Percentiles rank a stretch among this genome's conserved stretches.
Evolutionary conservation across 2,888 invertebrate genomes (phyloP).

Genomic region (Xanthia togata): DNA sequence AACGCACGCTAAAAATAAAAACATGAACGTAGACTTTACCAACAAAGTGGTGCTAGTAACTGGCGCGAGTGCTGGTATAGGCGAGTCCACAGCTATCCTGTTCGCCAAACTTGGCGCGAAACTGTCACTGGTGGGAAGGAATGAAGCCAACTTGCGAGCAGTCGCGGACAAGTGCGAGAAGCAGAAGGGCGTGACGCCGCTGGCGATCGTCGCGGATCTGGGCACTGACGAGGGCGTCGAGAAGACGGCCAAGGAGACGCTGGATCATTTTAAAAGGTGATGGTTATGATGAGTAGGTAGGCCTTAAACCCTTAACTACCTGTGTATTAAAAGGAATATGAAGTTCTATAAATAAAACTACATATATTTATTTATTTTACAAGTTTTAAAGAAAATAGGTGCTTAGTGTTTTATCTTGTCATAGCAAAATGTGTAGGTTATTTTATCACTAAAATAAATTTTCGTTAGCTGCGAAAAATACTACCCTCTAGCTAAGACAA

Average conservation of each 20-base stretch:
- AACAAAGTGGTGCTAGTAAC: slow-evolving; percentile 75
- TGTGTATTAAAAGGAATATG: neutral
- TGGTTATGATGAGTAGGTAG: neutral
- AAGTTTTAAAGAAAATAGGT: neutral
- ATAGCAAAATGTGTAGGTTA: too few species aligned
- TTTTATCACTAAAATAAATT: neutral
- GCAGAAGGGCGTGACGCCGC: slow-evolving; percentile 63
- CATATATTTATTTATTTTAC: neutral
- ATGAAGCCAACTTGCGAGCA: slow-evolving; percentile 64
- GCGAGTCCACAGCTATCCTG: slow-evolving; percentile 69
- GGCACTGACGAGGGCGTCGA: slow-evolving; percentile 75
- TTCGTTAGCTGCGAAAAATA: neutral
- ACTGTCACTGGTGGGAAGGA: slow-evolving; percentile 71
- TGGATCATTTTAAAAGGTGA: slow-evolving; percentile 69
- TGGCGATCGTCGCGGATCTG: slow-evolving; percentile 72
- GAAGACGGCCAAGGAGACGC: slow-evolving; percentile 67
- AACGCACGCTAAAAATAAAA: slow-evolving; percentile 19
- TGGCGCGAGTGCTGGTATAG: slow-evolving; percentile 76
- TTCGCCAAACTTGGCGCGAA: slow-evolving; percentile 72
- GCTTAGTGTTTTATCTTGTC: neutral
- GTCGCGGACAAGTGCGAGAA: slow-evolving; percentile 67
- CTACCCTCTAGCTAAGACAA: neutral
- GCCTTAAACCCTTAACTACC: neutral
- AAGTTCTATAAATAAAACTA: neutral
- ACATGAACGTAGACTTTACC: slow-evolving; percentile 63